Percentiles rank a stretch among this genome's conserved stretches.
These are phyloP conservation scores for Centruroides vittatus DNA, from an alignment of 1,140 invertebrate genomes.

Conservation along the genomic window DNA sequence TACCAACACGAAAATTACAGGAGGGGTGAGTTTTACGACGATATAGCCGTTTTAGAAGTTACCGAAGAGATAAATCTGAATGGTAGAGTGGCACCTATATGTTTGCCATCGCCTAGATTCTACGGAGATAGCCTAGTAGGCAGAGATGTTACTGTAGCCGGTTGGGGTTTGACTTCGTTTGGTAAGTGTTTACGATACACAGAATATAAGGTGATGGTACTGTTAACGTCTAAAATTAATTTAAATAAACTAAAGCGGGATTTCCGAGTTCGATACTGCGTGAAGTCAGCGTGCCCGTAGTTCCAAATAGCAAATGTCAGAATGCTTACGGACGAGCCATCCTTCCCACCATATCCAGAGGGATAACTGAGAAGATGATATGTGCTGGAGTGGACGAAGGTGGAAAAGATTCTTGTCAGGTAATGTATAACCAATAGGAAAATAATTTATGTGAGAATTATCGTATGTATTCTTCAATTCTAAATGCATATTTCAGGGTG, in stretches of 20 bases:
- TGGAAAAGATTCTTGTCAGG: conserved; percentile 84
- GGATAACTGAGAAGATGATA: not conserved
- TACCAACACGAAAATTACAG: conserved; percentile 13
- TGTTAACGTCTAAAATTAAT: too few species aligned
- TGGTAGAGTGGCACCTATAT: conserved; percentile 64
- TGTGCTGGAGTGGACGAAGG: conserved; percentile 70
- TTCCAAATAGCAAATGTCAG: conserved; percentile 76
- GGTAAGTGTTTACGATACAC: conserved; percentile 6
- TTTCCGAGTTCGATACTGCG: conserved; percentile 70
- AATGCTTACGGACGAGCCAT: conserved; percentile 28
- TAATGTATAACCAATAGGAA: not conserved
- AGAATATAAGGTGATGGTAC: too few species aligned
- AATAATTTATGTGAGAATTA: too few species aligned
- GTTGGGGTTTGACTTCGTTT: conserved; percentile 51
- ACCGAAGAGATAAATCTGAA: conserved; percentile 51
- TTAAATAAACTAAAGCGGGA: conserved; percentile 18
- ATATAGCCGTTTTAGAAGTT: conserved; percentile 66
- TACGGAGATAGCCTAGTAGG: conserved; percentile 39
- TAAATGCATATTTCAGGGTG: conserved; percentile 35
- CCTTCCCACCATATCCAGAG: not conserved
- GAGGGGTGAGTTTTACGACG: conserved; percentile 44
- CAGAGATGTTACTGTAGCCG: conserved; percentile 35
- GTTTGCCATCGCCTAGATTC: conserved; percentile 43
- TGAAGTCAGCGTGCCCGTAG: conserved; percentile 77
- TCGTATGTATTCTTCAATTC: not conserved